Conservation (phyloP, 2,113 vertebrate genomes). For the Xenopus borealis region DNA sequence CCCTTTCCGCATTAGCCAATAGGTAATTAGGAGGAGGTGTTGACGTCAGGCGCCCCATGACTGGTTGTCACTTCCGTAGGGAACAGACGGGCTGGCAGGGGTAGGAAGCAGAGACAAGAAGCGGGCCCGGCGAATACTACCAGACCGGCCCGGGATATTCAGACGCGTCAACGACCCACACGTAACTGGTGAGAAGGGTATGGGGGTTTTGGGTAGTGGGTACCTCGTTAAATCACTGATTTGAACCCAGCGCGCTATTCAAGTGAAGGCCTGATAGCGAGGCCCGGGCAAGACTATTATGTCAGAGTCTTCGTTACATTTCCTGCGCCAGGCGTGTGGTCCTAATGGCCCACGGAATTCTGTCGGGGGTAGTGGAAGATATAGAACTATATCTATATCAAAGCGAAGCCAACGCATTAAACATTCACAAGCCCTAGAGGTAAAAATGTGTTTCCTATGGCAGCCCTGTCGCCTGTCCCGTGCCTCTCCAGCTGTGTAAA, state of each 20-base stretch:
- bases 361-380: no score
- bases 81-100: constrained; percentile 24
- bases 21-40: not conserved
- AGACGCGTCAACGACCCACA: not conserved
- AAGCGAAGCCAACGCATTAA: no score
- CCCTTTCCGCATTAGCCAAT: not conserved
- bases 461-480: no score
- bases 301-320: no score
- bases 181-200: constrained; percentile 17
- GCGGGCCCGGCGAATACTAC: constrained; percentile 2
- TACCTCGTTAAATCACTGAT: no score
- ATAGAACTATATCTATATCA: no score
- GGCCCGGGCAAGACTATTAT: constrained; percentile 52
- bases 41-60: constrained; percentile 34
- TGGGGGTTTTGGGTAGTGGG: not conserved
- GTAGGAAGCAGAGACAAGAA: constrained; percentile 15
- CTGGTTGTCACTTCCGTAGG: constrained; percentile 35
- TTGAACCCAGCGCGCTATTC: rapidly evolving
- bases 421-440: no score
- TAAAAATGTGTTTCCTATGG: no score
- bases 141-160: constrained; percentile 13
- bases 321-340: no score
- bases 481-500: no score
- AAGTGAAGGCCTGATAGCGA: not conserved
- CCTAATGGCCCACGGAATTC: no score